Evolutionary conservation across 2,113 vertebrate genomes (phyloP).

Genomic region (Cheirogaleus medius): DNA sequence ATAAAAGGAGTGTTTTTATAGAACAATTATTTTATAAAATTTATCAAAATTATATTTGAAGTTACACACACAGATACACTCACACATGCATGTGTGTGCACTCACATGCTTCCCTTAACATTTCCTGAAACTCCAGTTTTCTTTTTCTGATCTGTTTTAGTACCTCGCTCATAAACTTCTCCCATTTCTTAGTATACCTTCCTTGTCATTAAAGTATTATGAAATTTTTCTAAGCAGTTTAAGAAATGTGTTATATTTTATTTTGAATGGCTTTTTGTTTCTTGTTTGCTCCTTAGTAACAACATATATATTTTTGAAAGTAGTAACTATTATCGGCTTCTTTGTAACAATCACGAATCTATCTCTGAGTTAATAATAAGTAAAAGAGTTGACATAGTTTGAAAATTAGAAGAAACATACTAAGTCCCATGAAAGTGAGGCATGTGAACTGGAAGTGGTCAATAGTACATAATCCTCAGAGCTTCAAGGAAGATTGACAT

Average conservation of each 20-base stretch:
- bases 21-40: background rate
- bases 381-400: background rate
- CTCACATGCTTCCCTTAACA: background rate
- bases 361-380: background rate
- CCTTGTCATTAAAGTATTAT: background rate
- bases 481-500: background rate
- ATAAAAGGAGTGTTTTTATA: background rate
- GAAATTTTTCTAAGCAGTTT: background rate
- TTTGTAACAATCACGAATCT: background rate
- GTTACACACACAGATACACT: background rate
- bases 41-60: background rate
- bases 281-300: background rate
- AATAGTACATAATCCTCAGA: background rate
- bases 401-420: conserved; percentile 40
- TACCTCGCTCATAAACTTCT: background rate
- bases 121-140: background rate
- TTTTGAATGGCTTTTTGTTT: background rate
- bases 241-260: conserved; percentile 3
- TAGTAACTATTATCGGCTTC: background rate
- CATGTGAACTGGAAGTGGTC: background rate
- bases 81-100: no score
- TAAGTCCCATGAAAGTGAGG: background rate
- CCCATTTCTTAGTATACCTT: background rate
- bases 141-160: background rate
- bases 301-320: background rate